A percentile compares a stretch with the other conserved stretches of the same genome.
Evolutionary conservation across 2,113 vertebrate species (phyloP).

Genomic region (Cephalopholis sonnerati): DNA sequence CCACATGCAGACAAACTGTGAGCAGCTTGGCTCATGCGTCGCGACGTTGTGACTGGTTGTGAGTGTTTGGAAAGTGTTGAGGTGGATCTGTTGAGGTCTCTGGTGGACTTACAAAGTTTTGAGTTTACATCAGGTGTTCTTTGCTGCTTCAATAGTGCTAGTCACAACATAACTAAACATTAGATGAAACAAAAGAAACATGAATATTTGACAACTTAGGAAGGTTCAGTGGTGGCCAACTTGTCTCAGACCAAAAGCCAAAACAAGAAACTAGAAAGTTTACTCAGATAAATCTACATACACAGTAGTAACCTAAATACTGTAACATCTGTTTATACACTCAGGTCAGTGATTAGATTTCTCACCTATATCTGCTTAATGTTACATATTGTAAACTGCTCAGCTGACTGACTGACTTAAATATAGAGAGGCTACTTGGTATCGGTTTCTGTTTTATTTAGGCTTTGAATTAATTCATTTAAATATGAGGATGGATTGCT

Average conservation of each 20-base stretch:
- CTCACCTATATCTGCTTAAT: too few species aligned
- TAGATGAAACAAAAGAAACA: not conserved
- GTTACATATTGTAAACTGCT: too few species aligned
- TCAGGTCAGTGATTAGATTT: too few species aligned
- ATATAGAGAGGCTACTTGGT: too few species aligned
- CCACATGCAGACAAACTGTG: constrained; percentile 42
- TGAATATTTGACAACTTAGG: not conserved
- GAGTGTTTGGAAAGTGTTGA: constrained; percentile 15
- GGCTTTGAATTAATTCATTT: too few species aligned
- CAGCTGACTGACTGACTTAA: too few species aligned
- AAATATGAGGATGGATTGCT: too few species aligned
- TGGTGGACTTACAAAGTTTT: not conserved
- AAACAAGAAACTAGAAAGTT: not conserved
- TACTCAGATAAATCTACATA: not conserved
- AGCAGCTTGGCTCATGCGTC: constrained; percentile 15
- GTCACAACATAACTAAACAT: not conserved
- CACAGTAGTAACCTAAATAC: not conserved
- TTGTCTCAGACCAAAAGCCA: not conserved
- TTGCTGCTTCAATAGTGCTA: not conserved
- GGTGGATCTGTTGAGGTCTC: constrained; percentile 11
- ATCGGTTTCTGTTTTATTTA: too few species aligned
- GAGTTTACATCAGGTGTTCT: not conserved
- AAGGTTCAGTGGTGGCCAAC: not conserved
- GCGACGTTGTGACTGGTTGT: constrained; percentile 23
- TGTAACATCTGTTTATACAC: not conserved